Percentiles rank a stretch among this genome's conserved stretches.
Evolutionary conservation across 2,797 vertebrate species (phyloP).

Genomic region (Dromococcyx pavoninus): DNA sequence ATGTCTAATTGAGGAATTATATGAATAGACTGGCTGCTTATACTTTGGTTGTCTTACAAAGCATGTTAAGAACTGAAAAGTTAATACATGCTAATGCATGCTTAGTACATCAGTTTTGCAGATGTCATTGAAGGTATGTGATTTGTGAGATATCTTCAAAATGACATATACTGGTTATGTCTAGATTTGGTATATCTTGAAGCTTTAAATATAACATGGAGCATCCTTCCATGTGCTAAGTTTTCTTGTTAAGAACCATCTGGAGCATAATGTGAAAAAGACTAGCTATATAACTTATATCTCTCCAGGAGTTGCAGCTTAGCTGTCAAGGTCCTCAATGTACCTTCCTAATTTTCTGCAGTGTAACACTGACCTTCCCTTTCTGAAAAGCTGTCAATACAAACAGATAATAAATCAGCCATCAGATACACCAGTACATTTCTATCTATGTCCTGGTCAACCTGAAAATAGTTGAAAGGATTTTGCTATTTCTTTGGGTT

Average conservation of each 20-base stretch:
- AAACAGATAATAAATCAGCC: not conserved
- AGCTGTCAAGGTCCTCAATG: not conserved
- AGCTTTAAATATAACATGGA: rapidly evolving
- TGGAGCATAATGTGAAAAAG: not conserved
- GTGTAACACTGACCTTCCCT: not conserved
- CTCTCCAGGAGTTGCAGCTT: not conserved
- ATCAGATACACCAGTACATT: not conserved
- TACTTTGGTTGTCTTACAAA: not conserved
- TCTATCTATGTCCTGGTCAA: not conserved
- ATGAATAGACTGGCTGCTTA: not conserved
- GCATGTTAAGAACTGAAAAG: not conserved
- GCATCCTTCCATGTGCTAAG: not conserved
- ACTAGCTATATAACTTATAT: not conserved
- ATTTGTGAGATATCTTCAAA: not conserved
- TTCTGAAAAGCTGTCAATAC: not conserved
- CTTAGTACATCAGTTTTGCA: not conserved
- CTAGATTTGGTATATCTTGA: not conserved
- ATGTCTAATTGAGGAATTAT: not conserved
- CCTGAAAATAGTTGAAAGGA: not conserved
- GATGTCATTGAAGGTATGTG: not conserved
- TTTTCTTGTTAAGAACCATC: not conserved
- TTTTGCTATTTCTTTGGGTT: not conserved
- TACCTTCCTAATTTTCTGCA: not conserved
- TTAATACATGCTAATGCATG: not conserved
- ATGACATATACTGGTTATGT: not conserved